These are phyloP conservation scores for Brachirus orientalis DNA, from an alignment of 2,113 vertebrate genomes.

Conservation along the genomic window DNA sequence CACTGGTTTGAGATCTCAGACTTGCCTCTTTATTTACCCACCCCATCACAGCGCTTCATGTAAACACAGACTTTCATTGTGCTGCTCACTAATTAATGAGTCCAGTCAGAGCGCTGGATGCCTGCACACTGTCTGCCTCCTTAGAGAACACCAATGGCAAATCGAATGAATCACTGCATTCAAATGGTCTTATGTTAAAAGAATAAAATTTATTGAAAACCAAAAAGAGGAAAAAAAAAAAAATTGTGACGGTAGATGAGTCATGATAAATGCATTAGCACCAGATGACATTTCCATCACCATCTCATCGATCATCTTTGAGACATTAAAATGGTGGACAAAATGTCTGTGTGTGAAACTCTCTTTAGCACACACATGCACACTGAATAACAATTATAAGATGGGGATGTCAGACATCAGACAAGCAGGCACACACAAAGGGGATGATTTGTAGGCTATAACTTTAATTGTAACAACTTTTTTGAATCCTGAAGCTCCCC, in stretches of 20 bases:
- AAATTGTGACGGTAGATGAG: conserved; percentile 54
- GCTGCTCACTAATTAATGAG: conserved; percentile 63
- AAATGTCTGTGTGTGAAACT: conserved; percentile 24
- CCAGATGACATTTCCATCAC: conserved; percentile 72
- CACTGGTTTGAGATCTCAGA: not conserved
- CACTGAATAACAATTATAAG: conserved; percentile 4
- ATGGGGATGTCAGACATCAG: not conserved
- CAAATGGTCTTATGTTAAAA: conserved; percentile 53
- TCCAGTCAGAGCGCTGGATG: conserved; percentile 50
- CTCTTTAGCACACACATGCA: not conserved
- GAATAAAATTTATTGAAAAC: conserved; percentile 67
- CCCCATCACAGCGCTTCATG: conserved; percentile 12
- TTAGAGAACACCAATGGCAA: conserved; percentile 50
- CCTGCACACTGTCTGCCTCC: conserved; percentile 45
- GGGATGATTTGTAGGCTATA: not conserved
- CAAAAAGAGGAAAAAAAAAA: conserved; percentile 23
- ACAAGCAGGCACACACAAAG: not conserved
- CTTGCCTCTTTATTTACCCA: conserved; percentile 32
- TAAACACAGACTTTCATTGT: conserved; percentile 64
- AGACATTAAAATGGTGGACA: conserved; percentile 49
- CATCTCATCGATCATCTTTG: conserved; percentile 69
- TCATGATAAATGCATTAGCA: conserved; percentile 70
- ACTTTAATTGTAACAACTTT: no score
- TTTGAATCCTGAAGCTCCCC: not conserved
- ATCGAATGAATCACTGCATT: conserved; percentile 59